Base-by-base conservation (phyloP, 2,888 invertebrate genomes). In the Panzeria rudis region DNA sequence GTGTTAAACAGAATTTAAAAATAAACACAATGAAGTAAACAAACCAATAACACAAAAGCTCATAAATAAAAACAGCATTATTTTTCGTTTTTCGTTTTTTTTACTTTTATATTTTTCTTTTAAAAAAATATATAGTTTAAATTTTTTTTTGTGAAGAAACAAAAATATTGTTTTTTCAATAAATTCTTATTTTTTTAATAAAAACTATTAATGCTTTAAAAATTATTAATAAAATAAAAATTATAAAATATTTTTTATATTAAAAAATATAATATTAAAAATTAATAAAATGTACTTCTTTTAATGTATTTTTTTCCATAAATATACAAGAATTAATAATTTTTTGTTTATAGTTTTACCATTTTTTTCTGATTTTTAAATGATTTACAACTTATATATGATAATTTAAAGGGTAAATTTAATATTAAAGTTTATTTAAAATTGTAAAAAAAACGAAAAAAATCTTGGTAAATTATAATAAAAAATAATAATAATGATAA, bases 321-420 rank as follows among this genome's bases (percentile, higher is more conserved):
- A 84, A 82, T 85, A 69, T 86, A 83, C 80, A 83, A 80, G 78
- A 83, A 75, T 81, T 84, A 82, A 76, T 73, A 71, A 50, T 78
- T 44, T 82, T 71, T 62, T 64, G 32, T 83, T 50, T 23, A 32
- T 69, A 35, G 17, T 79, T 78, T 83, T 71, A 56, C 35, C 41
- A 17, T 29, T 86, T 81, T 32, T 64, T 76, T 41, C 41, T 75
- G 66, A 54, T 64, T 76, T 81, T 83, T 73, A 64, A 86, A 87
- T 84, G 83, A 86, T 89, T 88, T 88, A 90, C 88, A 89, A 90
- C 90, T 90, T 89, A 89, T 25, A 17, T 56, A 88, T 66, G 84
- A 77, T 84, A 78, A 80, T 79, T 76, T 82, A 80, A 64, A 84
- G 15, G 50, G 72, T 83, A 68, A 72, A 68, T 64, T 56, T 78